These are phyloP conservation scores for Psococerastis gibbosa DNA, from an alignment of 2,888 invertebrate genomes.

Conservation along the genomic window DNA sequence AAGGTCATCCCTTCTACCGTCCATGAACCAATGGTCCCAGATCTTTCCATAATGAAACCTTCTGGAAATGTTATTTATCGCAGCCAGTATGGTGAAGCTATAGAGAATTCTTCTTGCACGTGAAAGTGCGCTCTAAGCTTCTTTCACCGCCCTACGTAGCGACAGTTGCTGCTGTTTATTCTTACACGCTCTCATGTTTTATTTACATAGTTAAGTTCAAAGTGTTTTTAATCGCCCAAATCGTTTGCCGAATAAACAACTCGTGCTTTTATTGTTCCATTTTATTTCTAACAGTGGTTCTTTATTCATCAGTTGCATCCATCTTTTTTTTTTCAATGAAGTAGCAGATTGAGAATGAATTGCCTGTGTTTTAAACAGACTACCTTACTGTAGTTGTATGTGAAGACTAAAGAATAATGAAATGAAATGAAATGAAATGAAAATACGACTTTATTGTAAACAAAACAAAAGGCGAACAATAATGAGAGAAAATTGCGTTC, in stretches of 20 bases:
- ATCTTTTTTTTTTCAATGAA: constrained; percentile 4
- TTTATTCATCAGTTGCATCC: not conserved
- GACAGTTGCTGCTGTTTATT: constrained; percentile 2
- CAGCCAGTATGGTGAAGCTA: not conserved
- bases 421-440: too few species aligned
- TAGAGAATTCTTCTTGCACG: too few species aligned
- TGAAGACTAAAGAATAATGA: too few species aligned
- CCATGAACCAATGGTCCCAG: too few species aligned
- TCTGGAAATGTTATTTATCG: not conserved
- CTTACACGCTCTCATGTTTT: constrained; percentile 5
- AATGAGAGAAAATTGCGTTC: not conserved
- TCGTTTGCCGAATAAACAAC: constrained; percentile 8
- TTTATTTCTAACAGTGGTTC: constrained; percentile 6
- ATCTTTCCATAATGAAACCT: too few species aligned
- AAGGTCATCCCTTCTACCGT: too few species aligned
- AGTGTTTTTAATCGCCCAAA: constrained; percentile 8
- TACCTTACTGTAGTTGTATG: too few species aligned
- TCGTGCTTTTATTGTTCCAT: constrained; percentile 3
- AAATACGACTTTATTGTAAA: too few species aligned
- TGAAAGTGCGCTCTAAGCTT: too few species aligned
- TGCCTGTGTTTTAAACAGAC: too few species aligned
- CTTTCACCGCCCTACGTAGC: too few species aligned
- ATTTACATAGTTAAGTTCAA: constrained; percentile 9
- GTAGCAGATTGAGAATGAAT: not conserved
- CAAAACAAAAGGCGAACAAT: too few species aligned